Evolutionary conservation across 1,140 invertebrate genomes (phyloP).

Genomic region (Lucilia cuprina): DNA sequence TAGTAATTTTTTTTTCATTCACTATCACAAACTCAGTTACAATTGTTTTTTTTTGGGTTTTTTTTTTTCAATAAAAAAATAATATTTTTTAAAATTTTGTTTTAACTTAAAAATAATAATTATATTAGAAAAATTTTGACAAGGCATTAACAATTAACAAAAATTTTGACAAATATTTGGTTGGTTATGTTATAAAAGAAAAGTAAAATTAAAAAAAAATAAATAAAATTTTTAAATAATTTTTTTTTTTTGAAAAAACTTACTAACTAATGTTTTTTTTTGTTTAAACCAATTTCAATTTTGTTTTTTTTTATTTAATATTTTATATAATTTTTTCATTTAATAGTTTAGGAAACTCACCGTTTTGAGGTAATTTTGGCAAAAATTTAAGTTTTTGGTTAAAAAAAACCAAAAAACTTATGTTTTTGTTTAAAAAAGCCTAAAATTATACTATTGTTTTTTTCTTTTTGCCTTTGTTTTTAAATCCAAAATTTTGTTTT

Average conservation of each 20-base stretch:
- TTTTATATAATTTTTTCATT: slow-evolving; percentile 27
- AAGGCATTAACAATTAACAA: slow-evolving; percentile 41
- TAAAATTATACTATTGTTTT: slow-evolving; percentile 59
- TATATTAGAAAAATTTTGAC: slow-evolving; percentile 36
- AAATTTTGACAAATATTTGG: slow-evolving; percentile 20
- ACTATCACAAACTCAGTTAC: slow-evolving; percentile 63
- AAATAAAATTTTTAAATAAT: too few relatives aligned
- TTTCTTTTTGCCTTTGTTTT: slow-evolving; percentile 44
- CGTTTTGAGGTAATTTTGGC: slow-evolving; percentile 40
- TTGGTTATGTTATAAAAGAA: background rate
- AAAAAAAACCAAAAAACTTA: slow-evolving; percentile 45
- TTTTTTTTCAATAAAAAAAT: slow-evolving; percentile 16
- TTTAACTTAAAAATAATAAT: slow-evolving; percentile 25
- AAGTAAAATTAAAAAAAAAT: background rate
- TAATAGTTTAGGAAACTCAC: slow-evolving; percentile 60
- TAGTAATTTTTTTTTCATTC: slow-evolving; percentile 5
- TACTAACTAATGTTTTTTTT: background rate
- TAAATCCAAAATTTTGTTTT: slow-evolving; percentile 12
- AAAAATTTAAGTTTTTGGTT: slow-evolving; percentile 35
- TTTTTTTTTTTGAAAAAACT: background rate
- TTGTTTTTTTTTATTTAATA: slow-evolving; percentile 35
- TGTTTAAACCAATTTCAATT: background rate
- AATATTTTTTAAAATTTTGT: slow-evolving; percentile 22
- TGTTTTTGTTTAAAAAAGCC: slow-evolving; percentile 52
- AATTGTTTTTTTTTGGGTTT: slow-evolving; percentile 50